Percentiles rank a stretch among this genome's conserved stretches.
phyloP scores from a whole-genome alignment of 1,140 invertebrate species.

The Papilio polyxenes region DNA sequence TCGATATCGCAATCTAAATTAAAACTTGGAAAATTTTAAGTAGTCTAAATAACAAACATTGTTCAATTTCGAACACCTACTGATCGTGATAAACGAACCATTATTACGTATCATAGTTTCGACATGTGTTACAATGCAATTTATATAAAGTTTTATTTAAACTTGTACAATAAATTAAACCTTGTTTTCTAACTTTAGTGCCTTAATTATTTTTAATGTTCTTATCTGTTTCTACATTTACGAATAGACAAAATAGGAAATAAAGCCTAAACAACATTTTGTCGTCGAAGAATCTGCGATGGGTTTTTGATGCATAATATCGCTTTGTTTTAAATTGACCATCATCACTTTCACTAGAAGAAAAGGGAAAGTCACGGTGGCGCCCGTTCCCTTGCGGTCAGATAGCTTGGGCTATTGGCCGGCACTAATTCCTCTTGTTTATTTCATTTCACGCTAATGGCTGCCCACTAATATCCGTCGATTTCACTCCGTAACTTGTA shows the following conservation, averaged over 20 bases:
- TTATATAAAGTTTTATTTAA: not conserved
- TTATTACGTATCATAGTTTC: slow-evolving; percentile 12
- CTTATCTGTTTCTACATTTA: not conserved
- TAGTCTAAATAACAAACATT: slow-evolving; percentile 1
- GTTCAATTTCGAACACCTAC: not conserved
- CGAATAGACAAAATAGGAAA: not conserved
- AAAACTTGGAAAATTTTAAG: slow-evolving; percentile 12
- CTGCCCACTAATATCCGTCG: slow-evolving; percentile 53
- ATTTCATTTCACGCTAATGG: slow-evolving; percentile 72
- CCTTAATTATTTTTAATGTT: not conserved
- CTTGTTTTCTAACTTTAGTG: not conserved
- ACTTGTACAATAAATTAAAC: not conserved
- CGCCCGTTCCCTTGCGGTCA: slow-evolving; percentile 77
- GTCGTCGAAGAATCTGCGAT: slow-evolving; percentile 47
- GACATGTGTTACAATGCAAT: not conserved
- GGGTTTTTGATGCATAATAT: slow-evolving; percentile 67
- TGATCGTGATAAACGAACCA: not conserved
- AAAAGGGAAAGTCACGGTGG: slow-evolving; percentile 75
- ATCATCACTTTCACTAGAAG: slow-evolving; percentile 80
- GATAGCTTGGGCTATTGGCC: slow-evolving; percentile 65
- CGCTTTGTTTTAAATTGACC: slow-evolving; percentile 67
- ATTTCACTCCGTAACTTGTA: slow-evolving; percentile 54
- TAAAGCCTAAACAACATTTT: slow-evolving; percentile 7
- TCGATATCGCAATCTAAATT: not conserved
- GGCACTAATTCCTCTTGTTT: slow-evolving; percentile 75